A percentile compares a stretch with the other conserved stretches of the same genome.
phyloP scores from a whole-genome alignment of 2,113 vertebrate genomes.

The Eclectus roratus region DNA sequence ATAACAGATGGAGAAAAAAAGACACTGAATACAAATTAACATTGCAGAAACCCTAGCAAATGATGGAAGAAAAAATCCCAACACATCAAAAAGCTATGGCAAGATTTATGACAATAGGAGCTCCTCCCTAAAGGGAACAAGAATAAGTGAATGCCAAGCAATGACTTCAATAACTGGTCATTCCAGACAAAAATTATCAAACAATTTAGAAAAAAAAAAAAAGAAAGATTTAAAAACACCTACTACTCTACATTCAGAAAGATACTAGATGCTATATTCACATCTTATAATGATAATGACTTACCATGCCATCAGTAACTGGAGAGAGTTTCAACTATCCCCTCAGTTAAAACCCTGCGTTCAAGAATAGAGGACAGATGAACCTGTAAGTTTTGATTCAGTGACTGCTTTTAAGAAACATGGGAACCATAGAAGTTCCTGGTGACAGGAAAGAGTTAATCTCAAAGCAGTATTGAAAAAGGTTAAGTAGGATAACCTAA shows the following conservation, averaged over 20 bases:
- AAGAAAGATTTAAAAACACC: neutral
- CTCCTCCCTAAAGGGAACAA: neutral
- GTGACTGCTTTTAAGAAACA: neutral
- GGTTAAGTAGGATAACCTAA: neutral
- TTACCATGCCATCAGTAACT: neutral
- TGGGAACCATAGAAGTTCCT: neutral
- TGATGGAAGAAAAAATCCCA: neutral
- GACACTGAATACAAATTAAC: conserved; percentile 41
- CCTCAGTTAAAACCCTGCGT: neutral
- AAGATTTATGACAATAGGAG: neutral
- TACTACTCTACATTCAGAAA: neutral
- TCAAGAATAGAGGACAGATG: neutral
- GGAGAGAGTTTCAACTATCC: neutral
- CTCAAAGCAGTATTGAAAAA: neutral
- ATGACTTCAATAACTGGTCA: neutral
- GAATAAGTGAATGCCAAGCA: neutral
- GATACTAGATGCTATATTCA: neutral
- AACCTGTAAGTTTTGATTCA: neutral
- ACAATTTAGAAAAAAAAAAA: neutral
- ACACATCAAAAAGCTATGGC: neutral
- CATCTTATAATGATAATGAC: neutral
- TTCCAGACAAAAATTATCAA: neutral
- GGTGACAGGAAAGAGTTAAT: neutral
- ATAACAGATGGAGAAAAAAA: conserved; percentile 43
- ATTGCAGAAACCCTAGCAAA: neutral